phyloP scores from a whole-genome alignment of 2,113 vertebrate species.

The Heloderma charlesbogerti region DNA sequence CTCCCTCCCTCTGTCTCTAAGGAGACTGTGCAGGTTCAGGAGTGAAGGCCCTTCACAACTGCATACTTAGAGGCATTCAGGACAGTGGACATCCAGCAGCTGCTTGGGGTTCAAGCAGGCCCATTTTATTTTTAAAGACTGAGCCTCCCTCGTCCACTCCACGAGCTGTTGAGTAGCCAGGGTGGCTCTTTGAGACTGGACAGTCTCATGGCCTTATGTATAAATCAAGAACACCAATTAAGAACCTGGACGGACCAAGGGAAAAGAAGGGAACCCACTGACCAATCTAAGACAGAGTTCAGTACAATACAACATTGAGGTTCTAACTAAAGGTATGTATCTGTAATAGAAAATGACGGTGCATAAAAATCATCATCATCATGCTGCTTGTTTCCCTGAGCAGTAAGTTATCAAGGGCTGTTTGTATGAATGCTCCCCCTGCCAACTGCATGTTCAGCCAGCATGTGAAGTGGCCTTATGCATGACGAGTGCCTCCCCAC shows the following conservation, averaged over 20 bases:
- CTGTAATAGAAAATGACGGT: too few species aligned
- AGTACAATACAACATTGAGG: neutral
- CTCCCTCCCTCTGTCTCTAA: neutral
- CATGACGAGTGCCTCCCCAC: too few species aligned
- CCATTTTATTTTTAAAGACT: neutral
- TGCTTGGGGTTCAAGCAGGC: neutral
- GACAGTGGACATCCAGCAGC: neutral
- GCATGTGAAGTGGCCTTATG: too few species aligned
- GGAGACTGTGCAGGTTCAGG: neutral
- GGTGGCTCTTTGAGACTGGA: neutral
- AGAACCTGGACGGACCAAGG: neutral
- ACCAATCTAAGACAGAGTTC: neutral
- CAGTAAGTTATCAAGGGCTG: too few species aligned
- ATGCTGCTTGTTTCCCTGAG: neutral
- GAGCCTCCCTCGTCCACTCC: too few species aligned
- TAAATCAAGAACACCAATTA: neutral
- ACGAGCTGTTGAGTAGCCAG: too few species aligned
- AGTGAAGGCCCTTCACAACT: neutral
- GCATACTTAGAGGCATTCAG: neutral
- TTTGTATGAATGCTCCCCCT: too few species aligned
- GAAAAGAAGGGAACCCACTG: neutral
- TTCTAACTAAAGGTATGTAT: neutral
- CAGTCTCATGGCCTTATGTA: neutral
- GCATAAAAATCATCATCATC: too few species aligned
- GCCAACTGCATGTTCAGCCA: too few species aligned